Base-by-base conservation (phyloP, 2,888 invertebrate genomes). In the Odontocolon sp. region DNA sequence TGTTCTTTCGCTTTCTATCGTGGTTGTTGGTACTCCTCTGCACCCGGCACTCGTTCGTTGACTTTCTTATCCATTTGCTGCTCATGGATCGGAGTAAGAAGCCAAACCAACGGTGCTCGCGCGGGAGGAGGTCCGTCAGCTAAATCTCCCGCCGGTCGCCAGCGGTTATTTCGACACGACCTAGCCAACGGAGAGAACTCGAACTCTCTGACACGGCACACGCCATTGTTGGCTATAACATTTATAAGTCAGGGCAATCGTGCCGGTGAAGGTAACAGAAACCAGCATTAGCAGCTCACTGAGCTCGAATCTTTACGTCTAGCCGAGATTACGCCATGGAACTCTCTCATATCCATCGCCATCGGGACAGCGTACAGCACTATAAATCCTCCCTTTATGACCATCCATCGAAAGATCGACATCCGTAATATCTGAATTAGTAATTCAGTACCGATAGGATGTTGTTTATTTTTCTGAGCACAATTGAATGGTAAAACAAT, bases 221-320 rank as follows among this genome's bases (percentile, higher is more conserved):
- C 67, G 68, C 68, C 63, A 74, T 74, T 69, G 68, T 74, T 68
- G 66, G 31, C 63, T 52, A 38, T 74, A 74, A 74, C 74, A 74
- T 74, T 74, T 74, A 74, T 69, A 74, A 74, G 68, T 69, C 68
- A 50, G 63, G 50, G 31, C 47, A 64, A 69, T 68, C 74, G 74
- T 74, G 68, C 26, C 31, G 67, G 63, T 69, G 63, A 64, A 74
- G 68, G 68, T 50, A 63, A 18, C 26, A 14, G 11, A 11, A 6
- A 26, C 40, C 5, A 33, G 23, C 5, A 40, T 59, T 40, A 23
- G 9, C 40, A 23, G 21, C 31, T 54, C 40, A n/a, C 52, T 18
- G 11, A 21, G 38, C 57, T 31, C 18, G n/a, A 56, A 2, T 68
- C 14, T 59, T 31, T 14, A 11, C 40, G 33, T 21, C 69, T 33